Evolutionary conservation across 2,113 vertebrate species (phyloP).

Genomic region (Sminthopsis crassicaudata): DNA sequence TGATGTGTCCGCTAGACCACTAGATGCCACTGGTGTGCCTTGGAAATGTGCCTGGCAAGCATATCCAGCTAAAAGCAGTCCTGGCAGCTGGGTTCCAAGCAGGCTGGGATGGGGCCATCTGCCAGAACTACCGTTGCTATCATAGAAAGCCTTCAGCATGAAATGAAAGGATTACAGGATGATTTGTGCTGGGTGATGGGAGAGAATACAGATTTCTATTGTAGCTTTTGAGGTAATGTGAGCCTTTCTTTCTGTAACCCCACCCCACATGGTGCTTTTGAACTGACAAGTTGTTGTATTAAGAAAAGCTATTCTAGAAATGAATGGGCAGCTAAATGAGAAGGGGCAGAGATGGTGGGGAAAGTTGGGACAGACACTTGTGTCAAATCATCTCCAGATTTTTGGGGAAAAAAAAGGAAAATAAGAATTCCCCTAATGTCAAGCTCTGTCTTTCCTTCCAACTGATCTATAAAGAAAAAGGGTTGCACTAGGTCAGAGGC

Average conservation of each 20-base stretch:
- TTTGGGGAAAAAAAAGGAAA: not conserved
- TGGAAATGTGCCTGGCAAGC: not conserved
- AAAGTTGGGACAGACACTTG: not conserved
- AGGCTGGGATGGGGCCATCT: not conserved
- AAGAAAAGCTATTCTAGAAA: constrained; percentile 6
- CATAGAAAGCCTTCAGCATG: not conserved
- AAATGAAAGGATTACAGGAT: not conserved
- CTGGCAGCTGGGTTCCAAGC: not conserved
- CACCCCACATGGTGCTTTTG: constrained; percentile 3
- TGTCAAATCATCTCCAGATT: not conserved
- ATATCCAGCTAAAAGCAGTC: fast-evolving
- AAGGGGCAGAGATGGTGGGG: not conserved
- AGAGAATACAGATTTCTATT: not conserved
- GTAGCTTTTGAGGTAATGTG: constrained; percentile 9
- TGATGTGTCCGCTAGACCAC: constrained; percentile 56
- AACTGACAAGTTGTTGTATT: constrained; percentile 1
- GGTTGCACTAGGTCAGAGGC: not conserved
- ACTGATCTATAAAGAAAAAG: not conserved
- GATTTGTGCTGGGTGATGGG: constrained; percentile 13
- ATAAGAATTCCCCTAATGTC: not conserved
- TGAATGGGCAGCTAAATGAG: not conserved
- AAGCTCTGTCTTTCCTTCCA: not conserved
- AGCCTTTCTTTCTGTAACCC: constrained; percentile 40
- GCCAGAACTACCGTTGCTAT: constrained; percentile 25
- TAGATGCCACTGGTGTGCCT: constrained; percentile 79